Conservation (phyloP, 92 coral and sea anemone species). For the Parazoanthus atlanticus region DNA sequence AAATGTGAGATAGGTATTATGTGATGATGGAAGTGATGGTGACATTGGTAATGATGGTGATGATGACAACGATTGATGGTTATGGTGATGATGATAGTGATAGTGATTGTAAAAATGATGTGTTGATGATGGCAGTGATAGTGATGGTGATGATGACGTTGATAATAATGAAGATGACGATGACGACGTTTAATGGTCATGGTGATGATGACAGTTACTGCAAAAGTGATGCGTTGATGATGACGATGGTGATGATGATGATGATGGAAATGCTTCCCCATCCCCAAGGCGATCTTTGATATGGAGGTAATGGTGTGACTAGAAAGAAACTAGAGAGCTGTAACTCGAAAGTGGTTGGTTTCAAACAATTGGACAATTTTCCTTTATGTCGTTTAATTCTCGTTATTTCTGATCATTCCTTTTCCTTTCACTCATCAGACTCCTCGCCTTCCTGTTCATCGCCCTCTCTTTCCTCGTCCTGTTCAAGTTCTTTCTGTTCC, state of each 20-base stretch:
- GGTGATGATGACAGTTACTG: neutral
- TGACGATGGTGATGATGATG: neutral
- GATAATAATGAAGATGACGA: too few relatives aligned
- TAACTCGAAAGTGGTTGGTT: neutral
- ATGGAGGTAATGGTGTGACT: neutral
- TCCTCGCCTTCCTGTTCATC: neutral
- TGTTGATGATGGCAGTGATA: too few relatives aligned
- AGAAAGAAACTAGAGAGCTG: neutral
- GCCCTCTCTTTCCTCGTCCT: neutral
- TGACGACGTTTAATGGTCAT: neutral
- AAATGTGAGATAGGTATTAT: neutral
- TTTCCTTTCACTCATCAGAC: neutral
- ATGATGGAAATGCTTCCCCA: neutral
- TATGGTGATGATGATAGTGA: too few relatives aligned
- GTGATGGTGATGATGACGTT: too few relatives aligned
- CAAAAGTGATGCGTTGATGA: too few relatives aligned
- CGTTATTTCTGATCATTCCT: neutral
- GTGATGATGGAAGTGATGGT: neutral
- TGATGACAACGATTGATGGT: too few relatives aligned
- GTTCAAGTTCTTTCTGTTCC: constrained; percentile 10
- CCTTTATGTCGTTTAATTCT: neutral
- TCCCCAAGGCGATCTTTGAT: neutral
- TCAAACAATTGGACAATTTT: neutral
- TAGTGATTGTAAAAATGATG: too few relatives aligned
- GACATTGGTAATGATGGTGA: too few relatives aligned